Evolutionary conservation across 1,140 invertebrate species (phyloP).

Genomic region (Harlomillsia oculata): DNA sequence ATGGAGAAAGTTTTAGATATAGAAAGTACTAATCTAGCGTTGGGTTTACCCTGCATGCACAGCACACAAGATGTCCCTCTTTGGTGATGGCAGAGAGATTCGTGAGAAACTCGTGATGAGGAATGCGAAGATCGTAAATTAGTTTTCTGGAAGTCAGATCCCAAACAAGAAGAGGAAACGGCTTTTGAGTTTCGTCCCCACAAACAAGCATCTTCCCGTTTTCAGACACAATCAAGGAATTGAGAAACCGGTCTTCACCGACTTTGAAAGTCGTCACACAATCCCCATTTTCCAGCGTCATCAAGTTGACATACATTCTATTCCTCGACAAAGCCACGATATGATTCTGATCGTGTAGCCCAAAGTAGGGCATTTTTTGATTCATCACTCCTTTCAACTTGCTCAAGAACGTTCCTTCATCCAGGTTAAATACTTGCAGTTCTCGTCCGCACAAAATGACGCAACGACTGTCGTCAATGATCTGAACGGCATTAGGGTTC

Average conservation of each 20-base stretch:
- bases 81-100: slow-evolving; percentile 71
- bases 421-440: slow-evolving; percentile 65
- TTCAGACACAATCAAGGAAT: slow-evolving; percentile 73
- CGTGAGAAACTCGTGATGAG: slow-evolving; percentile 79
- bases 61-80: slow-evolving; percentile 60
- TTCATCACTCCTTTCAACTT: slow-evolving; percentile 73
- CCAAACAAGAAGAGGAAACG: slow-evolving; percentile 76
- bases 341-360: slow-evolving; percentile 65
- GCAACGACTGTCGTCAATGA: slow-evolving; percentile 60
- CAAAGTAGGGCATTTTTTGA: slow-evolving; percentile 82
- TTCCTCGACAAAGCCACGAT: slow-evolving; percentile 71
- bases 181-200: slow-evolving; percentile 83
- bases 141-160: slow-evolving; percentile 70
- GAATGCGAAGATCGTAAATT: slow-evolving; percentile 73
- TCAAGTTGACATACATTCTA: slow-evolving; percentile 81
- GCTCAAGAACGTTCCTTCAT: slow-evolving; percentile 58
- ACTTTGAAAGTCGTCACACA: slow-evolving; percentile 80
- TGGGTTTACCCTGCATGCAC: slow-evolving; percentile 47
- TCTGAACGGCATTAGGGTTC: slow-evolving; percentile 57
- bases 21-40: background rate
- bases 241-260: slow-evolving; percentile 75
- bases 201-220: slow-evolving; percentile 79
- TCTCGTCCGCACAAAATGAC: slow-evolving; percentile 71
- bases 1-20: slow-evolving; percentile 4
- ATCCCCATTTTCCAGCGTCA: slow-evolving; percentile 70